Conservation (phyloP, 2,113 vertebrate species). For the Dicrurus megarhynchus region DNA sequence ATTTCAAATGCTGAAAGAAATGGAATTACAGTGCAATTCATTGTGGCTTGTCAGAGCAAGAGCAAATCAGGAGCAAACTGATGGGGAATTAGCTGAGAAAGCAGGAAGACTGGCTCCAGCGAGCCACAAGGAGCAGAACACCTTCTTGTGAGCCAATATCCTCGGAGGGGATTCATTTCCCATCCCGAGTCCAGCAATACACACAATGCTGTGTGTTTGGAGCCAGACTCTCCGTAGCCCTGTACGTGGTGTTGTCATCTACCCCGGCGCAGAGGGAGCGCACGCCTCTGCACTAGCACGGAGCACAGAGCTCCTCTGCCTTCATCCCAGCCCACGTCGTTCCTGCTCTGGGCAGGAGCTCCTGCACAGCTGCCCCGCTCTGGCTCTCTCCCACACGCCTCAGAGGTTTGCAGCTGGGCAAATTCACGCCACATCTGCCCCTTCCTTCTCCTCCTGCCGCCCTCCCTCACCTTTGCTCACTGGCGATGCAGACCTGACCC, state of each 20-base stretch:
- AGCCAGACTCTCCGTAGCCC: neutral
- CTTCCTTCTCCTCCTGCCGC: neutral
- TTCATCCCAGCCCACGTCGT: neutral
- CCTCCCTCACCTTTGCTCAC: neutral
- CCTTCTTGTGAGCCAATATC: slow-evolving; percentile 34
- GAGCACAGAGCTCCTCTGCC: neutral
- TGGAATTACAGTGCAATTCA: slow-evolving; percentile 58
- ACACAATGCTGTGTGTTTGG: neutral
- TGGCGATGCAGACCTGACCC: fast-evolving
- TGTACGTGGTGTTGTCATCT: neutral
- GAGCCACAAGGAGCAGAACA: slow-evolving; percentile 39
- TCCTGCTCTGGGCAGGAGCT: neutral
- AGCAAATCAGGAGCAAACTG: slow-evolving; percentile 57
- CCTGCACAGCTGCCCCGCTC: neutral
- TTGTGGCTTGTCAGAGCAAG: slow-evolving; percentile 50
- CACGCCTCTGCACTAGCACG: neutral
- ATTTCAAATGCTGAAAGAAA: slow-evolving; percentile 64
- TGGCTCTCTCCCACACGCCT: neutral
- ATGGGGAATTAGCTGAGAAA: slow-evolving; percentile 63
- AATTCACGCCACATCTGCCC: neutral
- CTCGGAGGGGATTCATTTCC: neutral
- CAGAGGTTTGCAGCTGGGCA: neutral
- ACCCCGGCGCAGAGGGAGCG: neutral
- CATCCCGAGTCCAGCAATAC: neutral
- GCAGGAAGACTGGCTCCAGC: slow-evolving; percentile 58